A percentile compares a stretch with the other conserved stretches of the same genome.
phyloP scores from a whole-genome alignment of 2,113 vertebrate species.

The Trinectes maculatus region DNA sequence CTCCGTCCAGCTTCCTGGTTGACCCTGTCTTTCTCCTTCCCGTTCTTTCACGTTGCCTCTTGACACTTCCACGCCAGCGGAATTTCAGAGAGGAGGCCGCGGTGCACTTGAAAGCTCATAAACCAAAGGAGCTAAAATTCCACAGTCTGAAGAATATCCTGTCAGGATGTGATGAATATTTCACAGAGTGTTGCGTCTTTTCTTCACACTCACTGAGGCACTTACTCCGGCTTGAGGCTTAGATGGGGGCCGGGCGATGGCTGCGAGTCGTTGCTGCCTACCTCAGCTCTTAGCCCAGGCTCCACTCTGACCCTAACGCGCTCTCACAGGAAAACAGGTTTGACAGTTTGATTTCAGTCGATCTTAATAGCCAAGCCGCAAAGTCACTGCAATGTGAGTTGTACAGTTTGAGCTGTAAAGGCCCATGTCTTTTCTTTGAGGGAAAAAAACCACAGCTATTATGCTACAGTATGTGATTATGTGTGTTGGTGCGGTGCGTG shows the following conservation, averaged over 20 bases:
- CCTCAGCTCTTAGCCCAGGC: constrained; percentile 31
- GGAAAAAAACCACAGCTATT: not conserved
- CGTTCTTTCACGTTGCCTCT: constrained; percentile 39
- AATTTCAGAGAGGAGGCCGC: constrained; percentile 21
- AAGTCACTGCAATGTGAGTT: constrained; percentile 3
- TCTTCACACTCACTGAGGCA: constrained; percentile 37
- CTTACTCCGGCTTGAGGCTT: constrained; percentile 49
- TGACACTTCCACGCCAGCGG: constrained; percentile 34
- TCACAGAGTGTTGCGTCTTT: constrained; percentile 61
- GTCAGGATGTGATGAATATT: constrained; percentile 75
- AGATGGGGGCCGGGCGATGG: constrained; percentile 27
- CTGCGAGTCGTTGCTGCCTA: constrained; percentile 4
- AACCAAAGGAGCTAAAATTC: constrained; percentile 58
- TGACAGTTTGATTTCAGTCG: constrained; percentile 36
- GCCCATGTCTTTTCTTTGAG: constrained; percentile 9
- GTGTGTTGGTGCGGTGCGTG: constrained; percentile 22
- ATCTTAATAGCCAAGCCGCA: constrained; percentile 31
- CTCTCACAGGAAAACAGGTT: constrained; percentile 29
- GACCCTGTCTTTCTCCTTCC: constrained; percentile 48
- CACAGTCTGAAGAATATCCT: constrained; percentile 63
- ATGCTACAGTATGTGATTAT: constrained; percentile 12
- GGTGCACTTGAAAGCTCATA: constrained; percentile 40
- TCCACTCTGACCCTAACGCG: constrained; percentile 32
- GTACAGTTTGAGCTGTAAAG: constrained; percentile 11
- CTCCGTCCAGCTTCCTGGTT: constrained; percentile 27